Evolutionary conservation across 2,888 invertebrate species (phyloP), one percentile per base, ranked within the genome.

Genomic region (Drosophila borborema): DNA sequence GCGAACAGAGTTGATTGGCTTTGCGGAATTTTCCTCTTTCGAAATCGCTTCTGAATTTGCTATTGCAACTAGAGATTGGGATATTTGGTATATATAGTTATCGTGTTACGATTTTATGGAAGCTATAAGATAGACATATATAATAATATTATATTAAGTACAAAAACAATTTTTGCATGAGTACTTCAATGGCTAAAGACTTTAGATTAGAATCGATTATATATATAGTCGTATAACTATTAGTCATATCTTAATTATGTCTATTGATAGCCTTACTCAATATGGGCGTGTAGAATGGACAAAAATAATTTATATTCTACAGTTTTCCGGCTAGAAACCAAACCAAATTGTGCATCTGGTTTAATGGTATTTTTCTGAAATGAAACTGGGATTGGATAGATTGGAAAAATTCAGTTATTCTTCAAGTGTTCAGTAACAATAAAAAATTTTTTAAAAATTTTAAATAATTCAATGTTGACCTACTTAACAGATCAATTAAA

Each of bases 1-100:
- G 18, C 18, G 34, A 18, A 7, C 18, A 18, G 51, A 51, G 51
- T 51, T 34, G 34, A 51, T 51, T 51, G 51, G 51, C 14, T 51
- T 34, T 7, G 7, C 10, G 10, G 10, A 4, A n/a, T 49, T n/a
- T n/a, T 18, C 18, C 18, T 49, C 49, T 34, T 6, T 18, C 45
- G 6, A 12, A 20, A 43, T 43, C 9, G 12, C 12, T 20, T 12
- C 12, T 20, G 18, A 5, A 45, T 43, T 18, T 18, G 12, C 20
- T 20, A 43, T n/a, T 18, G 18, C 43, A 20, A 10, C 6, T 45
- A 12, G 10, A 12, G 18, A 20, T 12, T 20, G 0, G 0, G 0
- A 20, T 3, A 23, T 46, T 12, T 36, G 3, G 12, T 36, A 36
- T 36, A 36, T 36, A 12, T 38, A 4, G 1, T 14, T 6, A 38